These are phyloP conservation scores for Gymnoscopelus microlampas DNA, from an alignment of 2,797 vertebrate genomes.

Conservation along the genomic window DNA sequence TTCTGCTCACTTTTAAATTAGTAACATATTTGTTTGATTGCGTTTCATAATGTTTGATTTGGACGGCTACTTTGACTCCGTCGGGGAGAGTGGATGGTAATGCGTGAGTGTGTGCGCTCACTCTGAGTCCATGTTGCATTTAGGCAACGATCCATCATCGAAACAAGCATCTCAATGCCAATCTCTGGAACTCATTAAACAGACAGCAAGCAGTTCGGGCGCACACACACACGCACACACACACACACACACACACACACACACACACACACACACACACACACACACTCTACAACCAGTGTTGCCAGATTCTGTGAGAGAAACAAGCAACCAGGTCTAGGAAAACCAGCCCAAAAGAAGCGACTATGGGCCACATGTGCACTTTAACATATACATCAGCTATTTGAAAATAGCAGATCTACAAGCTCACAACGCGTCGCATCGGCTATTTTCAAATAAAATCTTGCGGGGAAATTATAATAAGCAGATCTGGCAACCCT, in stretches of 20 bases:
- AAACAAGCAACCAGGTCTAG: too few species aligned
- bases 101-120: not conserved
- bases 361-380: too few species aligned
- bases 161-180: not conserved
- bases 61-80: not conserved
- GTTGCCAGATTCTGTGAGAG: too few species aligned
- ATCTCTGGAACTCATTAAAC: constrained; percentile 4
- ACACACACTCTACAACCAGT: constrained; percentile 13
- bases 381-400: too few species aligned
- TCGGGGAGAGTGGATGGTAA: not conserved
- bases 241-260: constrained; percentile 22
- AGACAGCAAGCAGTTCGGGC: constrained; percentile 8
- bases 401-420: too few species aligned
- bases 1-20: constrained; percentile 47
- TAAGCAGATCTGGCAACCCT: too few species aligned
- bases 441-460: too few species aligned
- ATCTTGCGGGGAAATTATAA: too few species aligned
- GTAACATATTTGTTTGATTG: not conserved
- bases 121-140: not conserved
- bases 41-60: constrained; percentile 19
- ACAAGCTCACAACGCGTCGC: too few species aligned
- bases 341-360: too few species aligned
- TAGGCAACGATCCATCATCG: not conserved
- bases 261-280: constrained; percentile 23
- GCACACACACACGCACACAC: constrained; percentile 20